Conservation (phyloP, 2,797 vertebrate genomes). For the Naso thynnoides region DNA sequence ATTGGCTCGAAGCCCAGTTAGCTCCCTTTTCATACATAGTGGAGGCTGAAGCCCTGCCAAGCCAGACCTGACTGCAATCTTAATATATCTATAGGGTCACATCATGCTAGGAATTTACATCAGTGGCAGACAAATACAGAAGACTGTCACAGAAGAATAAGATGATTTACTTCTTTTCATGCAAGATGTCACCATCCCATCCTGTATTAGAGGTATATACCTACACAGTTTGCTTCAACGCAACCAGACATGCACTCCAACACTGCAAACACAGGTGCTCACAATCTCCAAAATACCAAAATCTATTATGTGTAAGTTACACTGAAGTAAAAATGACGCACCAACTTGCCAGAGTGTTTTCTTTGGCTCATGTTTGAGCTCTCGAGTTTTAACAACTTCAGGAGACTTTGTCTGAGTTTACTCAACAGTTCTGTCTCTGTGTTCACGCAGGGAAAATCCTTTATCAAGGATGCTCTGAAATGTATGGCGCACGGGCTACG, state of each 20-base stretch:
- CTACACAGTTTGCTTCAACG: conserved; percentile 8
- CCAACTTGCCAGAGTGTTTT: not conserved
- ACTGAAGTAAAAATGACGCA: not conserved
- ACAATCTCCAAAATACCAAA: conserved; percentile 7
- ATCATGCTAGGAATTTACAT: conserved; percentile 62
- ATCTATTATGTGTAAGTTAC: not conserved
- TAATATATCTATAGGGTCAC: conserved; percentile 66
- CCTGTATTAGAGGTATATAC: not conserved
- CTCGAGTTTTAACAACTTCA: not conserved
- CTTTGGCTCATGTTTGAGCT: not conserved
- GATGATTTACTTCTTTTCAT: conserved; percentile 20
- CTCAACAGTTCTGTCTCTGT: conserved; percentile 46
- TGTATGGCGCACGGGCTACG: conserved; percentile 97
- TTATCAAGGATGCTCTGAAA: conserved; percentile 98
- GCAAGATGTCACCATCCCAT: conserved; percentile 7
- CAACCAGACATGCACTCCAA: conserved; percentile 7
- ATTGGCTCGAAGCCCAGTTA: conserved; percentile 70
- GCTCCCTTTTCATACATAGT: conserved; percentile 78
- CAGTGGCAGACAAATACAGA: conserved; percentile 34
- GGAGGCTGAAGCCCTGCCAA: conserved; percentile 67
- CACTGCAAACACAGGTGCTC: conserved; percentile 27
- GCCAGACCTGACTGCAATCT: conserved; percentile 56
- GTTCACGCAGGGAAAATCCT: conserved; percentile 93
- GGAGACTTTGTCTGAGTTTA: conserved; percentile 6
- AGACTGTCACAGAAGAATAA: conserved; percentile 31